A percentile compares a stretch with the other conserved stretches of the same genome.
Conservation (phyloP, 2,797 vertebrate species). For the Rhynchotus rufescens region DNA sequence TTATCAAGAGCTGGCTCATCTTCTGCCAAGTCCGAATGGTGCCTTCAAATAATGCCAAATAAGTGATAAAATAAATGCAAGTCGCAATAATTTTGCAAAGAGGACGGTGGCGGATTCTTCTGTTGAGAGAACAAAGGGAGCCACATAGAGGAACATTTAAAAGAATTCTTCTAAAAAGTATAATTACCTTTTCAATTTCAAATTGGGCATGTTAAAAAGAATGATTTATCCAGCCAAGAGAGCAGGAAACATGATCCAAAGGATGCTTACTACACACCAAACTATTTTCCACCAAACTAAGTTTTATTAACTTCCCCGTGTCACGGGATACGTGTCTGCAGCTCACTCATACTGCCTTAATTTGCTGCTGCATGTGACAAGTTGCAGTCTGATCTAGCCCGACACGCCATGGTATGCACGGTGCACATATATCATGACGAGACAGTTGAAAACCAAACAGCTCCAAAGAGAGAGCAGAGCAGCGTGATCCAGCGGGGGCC, state of each 20-base stretch:
- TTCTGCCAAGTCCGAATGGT: background rate
- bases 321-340: slow-evolving; percentile 39
- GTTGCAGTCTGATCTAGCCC: slow-evolving; percentile 59
- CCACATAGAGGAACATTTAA: slow-evolving; percentile 1
- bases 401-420: slow-evolving; percentile 39
- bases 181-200: slow-evolving; percentile 32
- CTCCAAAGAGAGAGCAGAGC: slow-evolving; percentile 23
- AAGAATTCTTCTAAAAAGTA: background rate
- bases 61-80: slow-evolving; percentile 36
- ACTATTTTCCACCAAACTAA: slow-evolving; percentile 61
- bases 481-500: background rate
- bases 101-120: background rate
- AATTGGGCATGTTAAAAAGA: background rate
- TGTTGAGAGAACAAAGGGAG: background rate
- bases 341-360: slow-evolving; percentile 58
- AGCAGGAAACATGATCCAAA: slow-evolving; percentile 25
- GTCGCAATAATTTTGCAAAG: background rate
- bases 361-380: slow-evolving; percentile 64
- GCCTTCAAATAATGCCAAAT: slow-evolving; percentile 34
- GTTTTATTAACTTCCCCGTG: slow-evolving; percentile 59
- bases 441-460: slow-evolving; percentile 57
- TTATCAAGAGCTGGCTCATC: background rate
- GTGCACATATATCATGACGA: slow-evolving; percentile 49
- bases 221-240: background rate
- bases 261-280: slow-evolving; percentile 23